Percentiles rank a stretch among this genome's conserved stretches.
Evolutionary conservation across 1,140 invertebrate genomes (phyloP).

Genomic region (Anagrus nilaparvatae): DNA sequence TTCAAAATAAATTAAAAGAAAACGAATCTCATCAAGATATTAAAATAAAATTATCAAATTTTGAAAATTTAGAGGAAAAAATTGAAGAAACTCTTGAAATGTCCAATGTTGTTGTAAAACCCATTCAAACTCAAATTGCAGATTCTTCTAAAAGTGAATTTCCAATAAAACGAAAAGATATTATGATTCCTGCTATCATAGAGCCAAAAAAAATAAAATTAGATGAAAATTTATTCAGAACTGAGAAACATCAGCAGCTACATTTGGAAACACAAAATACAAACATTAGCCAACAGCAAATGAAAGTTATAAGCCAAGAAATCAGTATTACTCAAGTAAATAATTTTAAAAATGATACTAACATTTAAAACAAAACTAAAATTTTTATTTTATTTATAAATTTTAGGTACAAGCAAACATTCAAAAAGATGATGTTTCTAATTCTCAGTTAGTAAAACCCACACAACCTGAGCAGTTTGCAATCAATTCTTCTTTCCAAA

Average conservation of each 20-base stretch:
- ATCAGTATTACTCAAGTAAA: constrained; percentile 37
- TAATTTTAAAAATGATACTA: not conserved
- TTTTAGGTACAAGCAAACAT: no score
- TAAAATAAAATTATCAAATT: constrained; percentile 37
- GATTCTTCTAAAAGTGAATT: constrained; percentile 4
- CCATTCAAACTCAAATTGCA: constrained; percentile 15
- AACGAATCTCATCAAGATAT: constrained; percentile 30
- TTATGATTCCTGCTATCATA: constrained; percentile 28
- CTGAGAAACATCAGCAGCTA: constrained; percentile 20
- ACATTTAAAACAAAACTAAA: constrained; percentile 11
- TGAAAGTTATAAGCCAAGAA: constrained; percentile 38
- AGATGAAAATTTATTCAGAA: constrained; percentile 33
- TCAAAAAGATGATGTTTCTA: no score
- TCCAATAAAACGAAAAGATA: constrained; percentile 31
- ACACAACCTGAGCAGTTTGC: no score
- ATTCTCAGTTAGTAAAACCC: no score
- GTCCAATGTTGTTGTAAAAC: no score
- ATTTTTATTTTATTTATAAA: no score
- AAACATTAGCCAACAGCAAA: constrained; percentile 31
- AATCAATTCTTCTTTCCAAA: no score
- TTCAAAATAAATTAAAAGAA: constrained; percentile 21
- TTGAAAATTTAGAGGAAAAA: no score
- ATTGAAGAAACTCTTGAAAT: no score
- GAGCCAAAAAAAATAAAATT: constrained; percentile 36
- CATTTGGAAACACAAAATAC: constrained; percentile 26